Evolutionary conservation across 2,113 vertebrate genomes (phyloP), one percentile per base, ranked within the genome.

Genomic region (Xyliphius kryptos): DNA sequence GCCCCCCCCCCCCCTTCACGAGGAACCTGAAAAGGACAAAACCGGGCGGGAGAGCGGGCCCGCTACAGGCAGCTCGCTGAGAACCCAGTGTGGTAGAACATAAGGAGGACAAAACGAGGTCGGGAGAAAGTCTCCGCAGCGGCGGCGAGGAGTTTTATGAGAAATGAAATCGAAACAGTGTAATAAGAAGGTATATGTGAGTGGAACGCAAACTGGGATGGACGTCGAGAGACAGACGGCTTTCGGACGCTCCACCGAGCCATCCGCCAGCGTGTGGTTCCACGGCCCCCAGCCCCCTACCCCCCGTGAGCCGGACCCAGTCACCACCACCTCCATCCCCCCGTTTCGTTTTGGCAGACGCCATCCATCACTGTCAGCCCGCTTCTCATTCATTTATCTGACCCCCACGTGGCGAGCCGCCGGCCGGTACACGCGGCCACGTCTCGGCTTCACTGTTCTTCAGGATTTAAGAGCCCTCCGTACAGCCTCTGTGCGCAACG

Each of bases 301-400:
- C 59, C 68, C 70, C 66, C 73, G 7, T 32, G 37, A 72, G 76
- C 71, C 79, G 80, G 43, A 52, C 80, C 66, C 76, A 73, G 75
- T 81, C 78, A 74, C 66, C 77, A 82, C 74, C 64, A 46, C 37
- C 60, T 69, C 75, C 78, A 75, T 78, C 66, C 70, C 69, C 56
- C 70, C 64, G 68, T 54, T 49, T 67, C 50, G 71, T 78, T 78
- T 6, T 78, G 74, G 75, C 77, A 80, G 78, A 75, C 72, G 73
- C 75, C 72, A 78, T 83, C 78, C 79, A 80, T 83, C 83, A 82
- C 74, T 79, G 82, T 83, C 80, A 74, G 37, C 73, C 56, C 63
- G 66, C 72, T 62, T 66, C 73, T 61, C 17, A 3, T 61, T 71
- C 48, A 15, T 51, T 66, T 36, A 17, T 40, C 48, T 12, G 61